Evolutionary conservation across 30 jellyfish, hydroid and myxozoan genomes (phyloP), one percentile per base, ranked within the genome.

Genomic region (Aurelia aurita): DNA sequence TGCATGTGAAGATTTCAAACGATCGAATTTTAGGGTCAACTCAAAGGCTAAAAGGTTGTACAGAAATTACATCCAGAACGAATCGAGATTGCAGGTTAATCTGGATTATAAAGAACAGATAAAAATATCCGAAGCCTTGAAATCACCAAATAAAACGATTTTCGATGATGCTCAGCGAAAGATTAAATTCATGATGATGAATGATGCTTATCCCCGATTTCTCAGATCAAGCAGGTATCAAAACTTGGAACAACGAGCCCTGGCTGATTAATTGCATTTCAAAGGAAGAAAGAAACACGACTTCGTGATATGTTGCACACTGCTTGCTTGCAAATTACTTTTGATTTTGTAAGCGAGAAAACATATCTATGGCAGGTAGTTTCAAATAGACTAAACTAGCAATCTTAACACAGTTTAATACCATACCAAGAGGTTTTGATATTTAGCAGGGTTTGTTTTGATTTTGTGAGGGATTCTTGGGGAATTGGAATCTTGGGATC

Each of bases 181-280:
- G 82, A 89, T 93, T 21, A 64, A 71, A 60, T 69, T 66, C 47
- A 79, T 93, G 77, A 93, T 93, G 98, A 93, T 88, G 87, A 88
- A 77, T 53, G 98, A 93, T 27, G 83, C 97, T 57, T 93, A 93
- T 66, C 91, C 91, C 14, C 72, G 98, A 32, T 93, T 93, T 76
- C 53, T 93, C 58, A 82, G 78, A 27, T 87, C 96, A 4, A 89
- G 69, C 25, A 35, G 72, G 70, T 93, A 87, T 64, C 22, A 15
- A 32, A 55, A 61, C 15, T 53, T 87, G 54, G 93, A 83, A 65
- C 46, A 63, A 23, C 72, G 49, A 44, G 77, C 93, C 18, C 4
- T 83, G 74, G 58, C 23, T 51, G 55, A 61, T 39, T 39, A 39
- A 39, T 6, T 39, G 7, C 1, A 39, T 39, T 5, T 39, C 51